These are phyloP conservation scores for Montipora capitata DNA, from an alignment of 92 coral and sea anemone genomes.

Conservation along the genomic window DNA sequence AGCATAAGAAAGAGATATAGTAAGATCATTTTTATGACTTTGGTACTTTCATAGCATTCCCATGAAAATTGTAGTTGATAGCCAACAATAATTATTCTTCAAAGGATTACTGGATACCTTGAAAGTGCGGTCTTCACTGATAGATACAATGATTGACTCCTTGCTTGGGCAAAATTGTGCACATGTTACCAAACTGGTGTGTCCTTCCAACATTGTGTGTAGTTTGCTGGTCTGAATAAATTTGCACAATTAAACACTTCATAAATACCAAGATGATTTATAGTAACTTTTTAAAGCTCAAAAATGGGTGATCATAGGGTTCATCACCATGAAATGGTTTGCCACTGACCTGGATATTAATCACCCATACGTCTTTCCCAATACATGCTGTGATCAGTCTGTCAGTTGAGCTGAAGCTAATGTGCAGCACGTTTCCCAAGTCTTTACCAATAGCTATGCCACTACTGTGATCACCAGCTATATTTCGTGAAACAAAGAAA, in stretches of 20 bases:
- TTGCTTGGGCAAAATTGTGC: constrained; percentile 87
- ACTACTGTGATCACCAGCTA: constrained; percentile 53
- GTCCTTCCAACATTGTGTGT: constrained; percentile 91
- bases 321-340: neutral
- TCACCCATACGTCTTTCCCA: constrained; percentile 94
- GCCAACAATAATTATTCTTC: too few species aligned
- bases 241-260: neutral
- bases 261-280: neutral
- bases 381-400: constrained; percentile 85
- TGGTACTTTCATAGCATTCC: too few species aligned
- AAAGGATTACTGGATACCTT: constrained; percentile 60
- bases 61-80: too few species aligned
- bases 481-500: neutral
- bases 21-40: too few species aligned
- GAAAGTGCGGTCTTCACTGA: constrained; percentile 94
- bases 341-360: constrained; percentile 85
- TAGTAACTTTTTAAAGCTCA: too few species aligned
- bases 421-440: constrained; percentile 91
- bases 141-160: constrained; percentile 81
- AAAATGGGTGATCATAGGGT: too few species aligned
- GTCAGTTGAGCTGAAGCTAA: constrained; percentile 87
- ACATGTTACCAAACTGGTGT: constrained; percentile 82
- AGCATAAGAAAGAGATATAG: too few species aligned
- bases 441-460: constrained; percentile 88
- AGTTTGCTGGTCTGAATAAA: constrained; percentile 83